These are phyloP conservation scores for Ichneumoninae sp. DNA, from an alignment of 2,888 invertebrate genomes.

Conservation along the genomic window DNA sequence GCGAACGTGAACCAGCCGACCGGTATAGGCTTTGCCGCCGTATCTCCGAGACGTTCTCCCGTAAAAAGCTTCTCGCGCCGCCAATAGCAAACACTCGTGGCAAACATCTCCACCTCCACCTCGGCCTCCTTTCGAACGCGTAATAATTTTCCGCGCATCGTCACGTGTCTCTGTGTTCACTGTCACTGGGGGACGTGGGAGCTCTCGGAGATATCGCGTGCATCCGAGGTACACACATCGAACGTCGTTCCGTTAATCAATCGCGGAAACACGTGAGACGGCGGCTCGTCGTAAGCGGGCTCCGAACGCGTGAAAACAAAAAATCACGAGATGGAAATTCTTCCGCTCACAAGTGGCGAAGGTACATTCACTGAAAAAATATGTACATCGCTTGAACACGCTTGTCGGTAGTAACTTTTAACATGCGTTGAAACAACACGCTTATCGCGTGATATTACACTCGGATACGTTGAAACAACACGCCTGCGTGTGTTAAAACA, in stretches of 20 bases:
- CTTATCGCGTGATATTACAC: background rate
- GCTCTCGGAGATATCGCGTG: conserved; percentile 16
- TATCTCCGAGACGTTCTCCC: background rate
- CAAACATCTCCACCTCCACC: background rate
- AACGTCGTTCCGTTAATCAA: conserved; percentile 1
- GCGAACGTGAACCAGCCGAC: background rate
- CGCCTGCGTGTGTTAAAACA: background rate
- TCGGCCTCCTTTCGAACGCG: background rate
- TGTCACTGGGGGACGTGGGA: background rate
- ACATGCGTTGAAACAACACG: background rate
- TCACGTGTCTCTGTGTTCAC: conserved; percentile 3
- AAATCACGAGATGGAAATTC: conserved; percentile 6
- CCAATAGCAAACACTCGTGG: background rate
- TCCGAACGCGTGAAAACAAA: background rate
- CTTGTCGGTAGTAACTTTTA: background rate
- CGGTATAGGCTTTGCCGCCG: background rate
- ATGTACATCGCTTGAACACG: background rate
- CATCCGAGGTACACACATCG: background rate
- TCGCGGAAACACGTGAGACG: conserved; percentile 11
- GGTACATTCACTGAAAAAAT: background rate
- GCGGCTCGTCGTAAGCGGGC: background rate
- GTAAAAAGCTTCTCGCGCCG: conserved; percentile 13
- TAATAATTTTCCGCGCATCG: conserved; percentile 12
- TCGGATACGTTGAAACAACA: background rate
- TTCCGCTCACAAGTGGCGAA: background rate